Evolutionary conservation across 64 coral and sea anemone species (phyloP).

Genomic region (Porites lutea): DNA sequence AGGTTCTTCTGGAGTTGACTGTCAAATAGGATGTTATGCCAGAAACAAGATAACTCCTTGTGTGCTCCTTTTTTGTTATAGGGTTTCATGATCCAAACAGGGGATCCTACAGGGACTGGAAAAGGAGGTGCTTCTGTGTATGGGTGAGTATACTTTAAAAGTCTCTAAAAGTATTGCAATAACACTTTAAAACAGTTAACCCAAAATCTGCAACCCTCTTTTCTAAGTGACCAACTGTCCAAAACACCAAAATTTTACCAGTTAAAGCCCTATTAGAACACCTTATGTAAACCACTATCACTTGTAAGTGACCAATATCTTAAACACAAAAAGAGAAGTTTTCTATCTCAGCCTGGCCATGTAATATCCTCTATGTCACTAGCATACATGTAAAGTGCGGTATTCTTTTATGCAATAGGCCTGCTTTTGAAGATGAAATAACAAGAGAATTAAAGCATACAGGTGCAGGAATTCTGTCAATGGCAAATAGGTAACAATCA

Average conservation of each 20-base stretch:
- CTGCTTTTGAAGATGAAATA: slow-evolving; percentile 99
- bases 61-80: neutral
- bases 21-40: no score
- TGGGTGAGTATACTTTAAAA: slow-evolving; percentile 60
- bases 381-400: neutral
- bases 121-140: slow-evolving; percentile 96
- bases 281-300: no score
- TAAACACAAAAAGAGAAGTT: no score
- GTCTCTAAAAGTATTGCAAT: no score
- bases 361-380: neutral
- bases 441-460: slow-evolving; percentile 98
- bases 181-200: no score
- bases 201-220: no score
- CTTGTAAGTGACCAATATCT: no score
- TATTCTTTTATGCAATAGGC: slow-evolving; percentile 39
- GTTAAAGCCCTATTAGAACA: no score
- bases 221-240: no score
- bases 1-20: no score
- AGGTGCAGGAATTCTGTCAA: slow-evolving; percentile 95
- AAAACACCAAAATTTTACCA: no score
- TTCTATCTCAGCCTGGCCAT: no score
- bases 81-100: slow-evolving; percentile 99
- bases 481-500: slow-evolving; percentile 95
- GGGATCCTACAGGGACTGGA: slow-evolving; percentile 95
- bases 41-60: neutral